Evolutionary conservation across 2,797 vertebrate species (phyloP).

Genomic region (Echiichthys vipera): DNA sequence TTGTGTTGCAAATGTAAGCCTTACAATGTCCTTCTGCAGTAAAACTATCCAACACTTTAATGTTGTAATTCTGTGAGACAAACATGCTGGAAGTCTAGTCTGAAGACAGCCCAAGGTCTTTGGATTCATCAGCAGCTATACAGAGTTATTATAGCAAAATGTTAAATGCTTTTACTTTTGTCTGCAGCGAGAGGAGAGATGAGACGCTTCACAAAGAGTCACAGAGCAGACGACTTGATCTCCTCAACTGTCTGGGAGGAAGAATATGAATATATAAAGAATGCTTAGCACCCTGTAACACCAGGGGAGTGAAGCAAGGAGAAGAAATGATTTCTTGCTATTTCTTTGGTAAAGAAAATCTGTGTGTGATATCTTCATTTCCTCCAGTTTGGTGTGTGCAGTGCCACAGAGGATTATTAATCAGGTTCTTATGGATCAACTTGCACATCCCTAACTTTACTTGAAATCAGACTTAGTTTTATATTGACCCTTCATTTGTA

Average conservation of each 20-base stretch:
- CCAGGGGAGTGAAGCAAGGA: slow-evolving; percentile 11
- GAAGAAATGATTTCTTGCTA: no score
- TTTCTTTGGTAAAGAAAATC: background rate
- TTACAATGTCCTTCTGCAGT: background rate
- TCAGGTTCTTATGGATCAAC: background rate
- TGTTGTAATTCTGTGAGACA: background rate
- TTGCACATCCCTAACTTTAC: background rate
- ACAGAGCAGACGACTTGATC: slow-evolving; percentile 42
- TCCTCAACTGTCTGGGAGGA: slow-evolving; percentile 51
- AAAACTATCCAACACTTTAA: background rate
- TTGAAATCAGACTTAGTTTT: background rate
- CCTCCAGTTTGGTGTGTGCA: background rate
- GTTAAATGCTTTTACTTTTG: slow-evolving; percentile 39
- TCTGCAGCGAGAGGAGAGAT: slow-evolving; percentile 34
- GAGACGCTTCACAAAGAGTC: slow-evolving; percentile 37
- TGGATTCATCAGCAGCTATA: slow-evolving; percentile 25
- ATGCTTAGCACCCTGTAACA: slow-evolving; percentile 15
- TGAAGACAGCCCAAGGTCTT: background rate
- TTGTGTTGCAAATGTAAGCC: background rate
- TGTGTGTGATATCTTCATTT: background rate
- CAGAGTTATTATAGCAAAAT: slow-evolving; percentile 26
- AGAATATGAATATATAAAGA: no score
- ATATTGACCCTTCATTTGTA: background rate
- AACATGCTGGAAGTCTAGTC: background rate
- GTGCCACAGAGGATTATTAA: background rate